Evolutionary conservation across 1,140 invertebrate genomes (phyloP), one percentile per base, ranked within the genome.

Genomic region (Drosophila melanica): DNA sequence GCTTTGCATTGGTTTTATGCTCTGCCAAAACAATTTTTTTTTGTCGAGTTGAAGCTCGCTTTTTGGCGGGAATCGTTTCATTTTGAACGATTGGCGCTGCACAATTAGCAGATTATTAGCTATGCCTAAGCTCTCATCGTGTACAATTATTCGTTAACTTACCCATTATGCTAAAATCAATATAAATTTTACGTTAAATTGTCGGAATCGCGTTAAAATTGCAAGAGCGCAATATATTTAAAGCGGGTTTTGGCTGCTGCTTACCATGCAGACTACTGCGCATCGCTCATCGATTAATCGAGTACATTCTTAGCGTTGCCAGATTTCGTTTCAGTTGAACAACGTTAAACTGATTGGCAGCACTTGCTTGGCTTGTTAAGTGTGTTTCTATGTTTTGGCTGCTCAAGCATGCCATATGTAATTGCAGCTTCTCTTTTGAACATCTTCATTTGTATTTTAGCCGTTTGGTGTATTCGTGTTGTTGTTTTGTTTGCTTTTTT

Each of bases 361-460:
- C 16, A 7, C 51, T n/a, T 6, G 10, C 9, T 12, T 16, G 10
- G 3, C 51, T 12, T 3, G 42, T 12, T 14, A 0, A n/a, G 18
- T 20, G 39, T 58, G 23, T 63, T 27, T 35, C 8, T 27, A 33
- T 48, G 11, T 35, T 45, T 54, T 30, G 12, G 44, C 2, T 54
- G 16, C 45, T 44, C 35, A 27, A 45, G 53, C 53, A 16, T 41
- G 33, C 44, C 16, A 37, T 42, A 35, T 44, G 53, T 50, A 68
- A 50, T 68, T 65, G 39, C 51, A 65, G 57, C 60, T 41, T 65
- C 50, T 23, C 51, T 50, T 63, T 70, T 54, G 33, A 27, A 27
- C 48, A 69, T 53, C 30, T 47, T 65, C 47, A 67, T 44, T 71
- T 51, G 70, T 68, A 39, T 59, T 53, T 53, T 53, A 18, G 50